A percentile compares a stretch with the other conserved stretches of the same genome.
phyloP scores from a whole-genome alignment of 2,888 invertebrate genomes.

The Callyntrura guangdongensis region DNA sequence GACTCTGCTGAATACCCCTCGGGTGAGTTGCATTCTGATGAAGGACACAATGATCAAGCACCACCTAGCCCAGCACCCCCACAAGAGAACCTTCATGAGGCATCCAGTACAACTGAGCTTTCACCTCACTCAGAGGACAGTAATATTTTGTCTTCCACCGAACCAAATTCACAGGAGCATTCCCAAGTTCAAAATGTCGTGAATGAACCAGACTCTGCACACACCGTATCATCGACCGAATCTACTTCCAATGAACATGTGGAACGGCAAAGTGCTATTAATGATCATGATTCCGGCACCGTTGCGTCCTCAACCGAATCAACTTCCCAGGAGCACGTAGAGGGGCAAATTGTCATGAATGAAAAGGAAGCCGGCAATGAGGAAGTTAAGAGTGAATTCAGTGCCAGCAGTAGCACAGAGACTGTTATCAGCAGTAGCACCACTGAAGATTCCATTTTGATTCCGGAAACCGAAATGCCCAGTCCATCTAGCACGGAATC shows the following conservation, averaged over 20 bases:
- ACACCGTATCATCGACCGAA: too few relatives aligned
- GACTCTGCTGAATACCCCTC: background rate
- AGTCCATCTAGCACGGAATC: constrained; percentile 18
- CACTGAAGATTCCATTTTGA: constrained; percentile 24
- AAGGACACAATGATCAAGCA: background rate
- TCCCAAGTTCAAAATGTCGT: too few relatives aligned
- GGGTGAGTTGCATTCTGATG: background rate
- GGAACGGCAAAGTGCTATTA: too few relatives aligned
- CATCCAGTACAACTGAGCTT: background rate
- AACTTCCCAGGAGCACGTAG: background rate
- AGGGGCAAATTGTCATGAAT: too few relatives aligned
- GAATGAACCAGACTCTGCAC: too few relatives aligned
- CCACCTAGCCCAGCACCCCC: background rate
- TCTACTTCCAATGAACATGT: too few relatives aligned
- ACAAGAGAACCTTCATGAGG: background rate
- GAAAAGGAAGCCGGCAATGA: too few relatives aligned
- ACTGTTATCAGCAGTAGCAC: background rate
- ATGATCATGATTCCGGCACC: background rate
- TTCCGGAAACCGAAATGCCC: constrained; percentile 27
- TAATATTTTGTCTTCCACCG: background rate
- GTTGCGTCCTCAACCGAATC: constrained; percentile 1
- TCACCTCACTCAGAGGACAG: background rate
- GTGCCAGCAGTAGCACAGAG: constrained; percentile 29
- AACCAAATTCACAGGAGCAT: background rate
- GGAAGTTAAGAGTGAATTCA: background rate